A percentile compares a stretch with the other conserved stretches of the same genome.
Conservation (phyloP, 2,113 vertebrate genomes). For the Halichoeres trimaculatus region DNA sequence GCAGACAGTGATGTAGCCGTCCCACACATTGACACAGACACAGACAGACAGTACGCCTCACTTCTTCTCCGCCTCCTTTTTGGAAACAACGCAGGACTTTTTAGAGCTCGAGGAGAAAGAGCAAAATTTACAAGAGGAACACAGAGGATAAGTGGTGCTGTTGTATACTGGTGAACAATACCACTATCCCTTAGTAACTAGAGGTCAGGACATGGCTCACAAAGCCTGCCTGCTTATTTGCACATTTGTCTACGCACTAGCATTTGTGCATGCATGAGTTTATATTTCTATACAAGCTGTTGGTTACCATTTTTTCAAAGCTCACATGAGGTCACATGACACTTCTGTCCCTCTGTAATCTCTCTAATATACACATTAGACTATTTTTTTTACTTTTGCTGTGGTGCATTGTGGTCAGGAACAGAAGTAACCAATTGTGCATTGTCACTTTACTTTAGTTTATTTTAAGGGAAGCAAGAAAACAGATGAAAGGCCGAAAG, state of each 20-base stretch:
- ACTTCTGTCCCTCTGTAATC: constrained; percentile 48
- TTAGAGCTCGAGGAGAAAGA: constrained; percentile 77
- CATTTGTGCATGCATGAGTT: constrained; percentile 46
- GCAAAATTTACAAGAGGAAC: constrained; percentile 81
- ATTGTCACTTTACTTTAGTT: no score
- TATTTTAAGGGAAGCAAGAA: no score
- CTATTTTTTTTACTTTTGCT: constrained; percentile 52
- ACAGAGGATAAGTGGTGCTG: constrained; percentile 72
- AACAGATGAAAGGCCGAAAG: no score
- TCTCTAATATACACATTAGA: no score
- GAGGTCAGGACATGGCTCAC: constrained; percentile 75
- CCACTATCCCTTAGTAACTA: constrained; percentile 72
- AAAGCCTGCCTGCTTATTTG: constrained; percentile 61
- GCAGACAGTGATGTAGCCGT: constrained; percentile 66
- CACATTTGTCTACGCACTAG: constrained; percentile 25
- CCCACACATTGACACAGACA: neutral
- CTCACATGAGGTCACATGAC: constrained; percentile 70
- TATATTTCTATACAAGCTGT: constrained; percentile 55
- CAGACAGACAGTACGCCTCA: constrained; percentile 64
- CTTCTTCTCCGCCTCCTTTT: constrained; percentile 68
- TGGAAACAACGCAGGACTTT: constrained; percentile 75
- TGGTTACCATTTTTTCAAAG: constrained; percentile 57
- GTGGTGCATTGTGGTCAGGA: constrained; percentile 32
- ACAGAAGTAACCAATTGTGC: no score
- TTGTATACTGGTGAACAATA: constrained; percentile 75